Evolutionary conservation across 1,140 invertebrate genomes (phyloP).

Genomic region (Bombus pyrosoma): DNA sequence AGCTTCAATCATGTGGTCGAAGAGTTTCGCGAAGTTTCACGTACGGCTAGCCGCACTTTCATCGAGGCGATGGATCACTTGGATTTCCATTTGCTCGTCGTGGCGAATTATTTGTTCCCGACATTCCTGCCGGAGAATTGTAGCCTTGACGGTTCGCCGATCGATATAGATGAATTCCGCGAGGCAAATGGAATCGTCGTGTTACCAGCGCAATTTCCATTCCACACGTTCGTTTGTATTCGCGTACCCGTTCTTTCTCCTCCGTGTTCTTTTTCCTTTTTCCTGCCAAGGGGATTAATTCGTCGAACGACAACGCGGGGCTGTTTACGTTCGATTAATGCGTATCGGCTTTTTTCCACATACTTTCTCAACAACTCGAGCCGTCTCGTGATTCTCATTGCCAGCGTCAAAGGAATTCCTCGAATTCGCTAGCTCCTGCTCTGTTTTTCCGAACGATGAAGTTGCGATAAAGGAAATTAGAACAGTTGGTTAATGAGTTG

Average conservation of each 20-base stretch:
- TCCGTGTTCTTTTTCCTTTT: background rate
- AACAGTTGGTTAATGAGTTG: background rate
- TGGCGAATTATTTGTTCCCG: conserved; percentile 16
- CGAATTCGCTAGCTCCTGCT: background rate
- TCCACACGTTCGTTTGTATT: background rate
- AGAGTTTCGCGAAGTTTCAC: background rate
- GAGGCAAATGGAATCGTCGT: background rate
- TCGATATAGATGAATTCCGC: conserved; percentile 34
- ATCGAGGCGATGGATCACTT: conserved; percentile 8
- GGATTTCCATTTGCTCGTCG: background rate
- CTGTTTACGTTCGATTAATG: too few relatives aligned
- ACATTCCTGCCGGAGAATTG: background rate
- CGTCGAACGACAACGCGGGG: too few relatives aligned
- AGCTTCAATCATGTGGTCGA: background rate
- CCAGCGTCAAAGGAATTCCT: background rate
- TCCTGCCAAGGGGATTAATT: background rate
- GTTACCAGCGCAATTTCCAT: conserved; percentile 6
- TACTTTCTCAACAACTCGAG: too few relatives aligned
- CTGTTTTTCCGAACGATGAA: too few relatives aligned
- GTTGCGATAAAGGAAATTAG: background rate
- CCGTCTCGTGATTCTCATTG: too few relatives aligned
- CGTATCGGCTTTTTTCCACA: too few relatives aligned
- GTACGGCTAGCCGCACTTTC: background rate
- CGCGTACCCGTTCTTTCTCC: too few relatives aligned
- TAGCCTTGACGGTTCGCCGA: conserved; percentile 3